Evolutionary conservation across 2,888 invertebrate species (phyloP).

Genomic region (Caenorhabditis sulstoni): DNA sequence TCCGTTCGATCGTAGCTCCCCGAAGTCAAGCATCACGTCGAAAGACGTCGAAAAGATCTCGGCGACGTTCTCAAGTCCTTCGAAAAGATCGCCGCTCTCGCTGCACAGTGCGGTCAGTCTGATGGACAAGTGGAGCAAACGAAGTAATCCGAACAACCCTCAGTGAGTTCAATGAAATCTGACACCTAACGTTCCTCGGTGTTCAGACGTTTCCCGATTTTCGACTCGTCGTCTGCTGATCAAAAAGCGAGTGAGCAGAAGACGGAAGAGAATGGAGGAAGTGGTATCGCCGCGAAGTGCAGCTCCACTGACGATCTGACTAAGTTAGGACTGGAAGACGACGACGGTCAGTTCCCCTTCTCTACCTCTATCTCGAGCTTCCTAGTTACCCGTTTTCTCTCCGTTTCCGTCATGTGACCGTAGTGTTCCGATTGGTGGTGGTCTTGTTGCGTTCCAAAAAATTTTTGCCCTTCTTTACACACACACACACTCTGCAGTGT

Average conservation of each 20-base stretch:
- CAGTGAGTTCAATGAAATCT: slow-evolving; percentile 22
- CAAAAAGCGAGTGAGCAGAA: slow-evolving; percentile 11
- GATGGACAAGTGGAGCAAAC: slow-evolving; percentile 53
- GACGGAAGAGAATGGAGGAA: slow-evolving; percentile 1
- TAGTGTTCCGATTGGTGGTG: slow-evolving; percentile 36
- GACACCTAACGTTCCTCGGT: not conserved
- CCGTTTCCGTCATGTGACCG: slow-evolving; percentile 1
- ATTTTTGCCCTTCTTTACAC: not conserved
- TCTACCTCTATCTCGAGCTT: too few species aligned
- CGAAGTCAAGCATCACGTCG: slow-evolving; percentile 10
- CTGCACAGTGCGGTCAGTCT: slow-evolving; percentile 48
- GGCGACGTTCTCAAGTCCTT: slow-evolving; percentile 27
- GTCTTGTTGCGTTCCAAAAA: slow-evolving; percentile 12
- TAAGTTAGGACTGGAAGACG: slow-evolving; percentile 50
- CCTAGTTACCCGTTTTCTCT: too few species aligned
- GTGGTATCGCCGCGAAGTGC: slow-evolving; percentile 60
- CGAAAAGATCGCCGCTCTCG: slow-evolving; percentile 41
- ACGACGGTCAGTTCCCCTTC: slow-evolving; percentile 48
- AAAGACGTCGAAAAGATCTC: slow-evolving; percentile 37
- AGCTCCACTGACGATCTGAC: slow-evolving; percentile 63
- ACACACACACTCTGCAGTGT: not conserved
- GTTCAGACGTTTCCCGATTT: slow-evolving; percentile 50
- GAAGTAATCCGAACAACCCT: slow-evolving; percentile 53
- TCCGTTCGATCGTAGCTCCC: slow-evolving; percentile 37
- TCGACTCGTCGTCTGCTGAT: slow-evolving; percentile 26